A percentile compares a stretch with the other conserved stretches of the same genome.
Evolutionary conservation across 2,888 invertebrate species (phyloP).

Genomic region (Netelia fuscicornis): DNA sequence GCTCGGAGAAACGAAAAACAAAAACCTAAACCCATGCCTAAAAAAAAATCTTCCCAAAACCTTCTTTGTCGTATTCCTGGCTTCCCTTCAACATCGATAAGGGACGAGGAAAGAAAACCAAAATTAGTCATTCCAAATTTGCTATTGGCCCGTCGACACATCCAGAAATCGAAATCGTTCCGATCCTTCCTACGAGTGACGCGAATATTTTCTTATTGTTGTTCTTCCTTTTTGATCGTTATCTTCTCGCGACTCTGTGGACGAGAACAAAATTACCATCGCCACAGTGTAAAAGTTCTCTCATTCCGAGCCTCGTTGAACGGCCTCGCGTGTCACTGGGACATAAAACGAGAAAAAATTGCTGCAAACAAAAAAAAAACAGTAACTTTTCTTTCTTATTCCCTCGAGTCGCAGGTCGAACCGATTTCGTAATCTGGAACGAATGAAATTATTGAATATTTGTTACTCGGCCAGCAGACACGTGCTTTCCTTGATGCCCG

Average conservation of each 20-base stretch:
- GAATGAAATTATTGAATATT: constrained; percentile 68
- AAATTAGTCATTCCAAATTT: constrained; percentile 61
- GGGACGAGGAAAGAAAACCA: constrained; percentile 41
- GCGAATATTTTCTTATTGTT: constrained; percentile 1
- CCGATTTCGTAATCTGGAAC: constrained; percentile 56
- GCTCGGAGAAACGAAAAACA: constrained; percentile 57
- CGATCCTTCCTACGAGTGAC: constrained; percentile 54
- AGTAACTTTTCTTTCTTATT: neutral
- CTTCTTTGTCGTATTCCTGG: constrained; percentile 42
- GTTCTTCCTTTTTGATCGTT: constrained; percentile 17
- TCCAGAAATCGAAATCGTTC: constrained; percentile 69
- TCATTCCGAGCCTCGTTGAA: constrained; percentile 1
- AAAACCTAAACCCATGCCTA: constrained; percentile 24
- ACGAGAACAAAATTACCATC: constrained; percentile 14
- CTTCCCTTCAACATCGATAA: constrained; percentile 41
- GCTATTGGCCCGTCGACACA: constrained; percentile 64
- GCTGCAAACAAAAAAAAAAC: constrained; percentile 7
- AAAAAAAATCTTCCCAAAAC: constrained; percentile 11
- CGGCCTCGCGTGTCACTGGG: neutral
- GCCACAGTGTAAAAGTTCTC: neutral
- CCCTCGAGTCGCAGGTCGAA: constrained; percentile 22
- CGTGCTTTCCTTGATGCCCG: constrained; percentile 69
- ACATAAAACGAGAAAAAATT: constrained; percentile 4
- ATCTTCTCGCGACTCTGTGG: neutral
- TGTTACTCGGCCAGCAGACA: constrained; percentile 65